These are phyloP conservation scores for Epistrophe grossulariae DNA, from an alignment of 2,888 invertebrate genomes.

Conservation along the genomic window DNA sequence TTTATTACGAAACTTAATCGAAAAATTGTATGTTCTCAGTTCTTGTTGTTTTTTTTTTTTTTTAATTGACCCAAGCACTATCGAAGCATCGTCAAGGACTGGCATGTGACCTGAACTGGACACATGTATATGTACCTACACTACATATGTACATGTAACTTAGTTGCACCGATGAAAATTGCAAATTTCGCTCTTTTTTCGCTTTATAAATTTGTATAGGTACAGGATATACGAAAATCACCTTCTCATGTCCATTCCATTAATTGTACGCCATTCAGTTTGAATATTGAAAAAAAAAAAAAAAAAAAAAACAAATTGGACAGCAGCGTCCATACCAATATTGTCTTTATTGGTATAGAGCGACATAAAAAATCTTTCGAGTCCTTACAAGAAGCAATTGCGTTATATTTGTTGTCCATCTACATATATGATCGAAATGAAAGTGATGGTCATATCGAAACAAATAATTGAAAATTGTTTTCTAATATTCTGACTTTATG, in stretches of 20 bases:
- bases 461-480: not conserved
- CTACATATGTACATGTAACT: conserved; percentile 1
- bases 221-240: conserved; percentile 5
- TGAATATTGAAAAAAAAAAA: not conserved
- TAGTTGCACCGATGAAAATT: conserved; percentile 7
- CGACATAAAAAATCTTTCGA: not conserved
- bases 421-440: not conserved
- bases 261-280: conserved; percentile 22
- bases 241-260: conserved; percentile 1
- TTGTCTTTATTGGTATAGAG: not conserved
- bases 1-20: conserved; percentile 65
- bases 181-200: not conserved
- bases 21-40: conserved; percentile 35
- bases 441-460: not conserved
- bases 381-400: not conserved
- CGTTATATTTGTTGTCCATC: conserved; percentile 1
- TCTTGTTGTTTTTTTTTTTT: not conserved
- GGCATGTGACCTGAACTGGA: not conserved
- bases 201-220: not conserved
- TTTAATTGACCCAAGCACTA: not conserved
- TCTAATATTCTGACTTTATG: not conserved
- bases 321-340: not conserved
- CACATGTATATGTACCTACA: not conserved
- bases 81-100: conserved; percentile 12
- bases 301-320: not conserved